Base-by-base conservation (phyloP, 2,797 vertebrate genomes). In the Gephyroberyx darwinii region DNA sequence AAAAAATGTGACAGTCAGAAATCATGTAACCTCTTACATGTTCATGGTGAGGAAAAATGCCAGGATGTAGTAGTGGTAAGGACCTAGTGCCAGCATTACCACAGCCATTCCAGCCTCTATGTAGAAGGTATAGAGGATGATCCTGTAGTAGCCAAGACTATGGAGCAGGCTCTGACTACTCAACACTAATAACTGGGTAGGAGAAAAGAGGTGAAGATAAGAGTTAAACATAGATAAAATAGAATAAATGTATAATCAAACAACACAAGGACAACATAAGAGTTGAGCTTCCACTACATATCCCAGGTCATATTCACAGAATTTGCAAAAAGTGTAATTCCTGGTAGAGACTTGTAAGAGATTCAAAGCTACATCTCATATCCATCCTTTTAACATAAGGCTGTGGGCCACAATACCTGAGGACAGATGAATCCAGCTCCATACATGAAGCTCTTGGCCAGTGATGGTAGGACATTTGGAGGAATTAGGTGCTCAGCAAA, bases 351-450 rank as follows among this genome's bases (percentile, higher is more conserved):
- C 9, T 41, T 41, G 39, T 10, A 41, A 10, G 12, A 41, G 39
- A 41, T 41, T 41, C 39, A 47, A 47, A n/a, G 17, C 17, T 1
- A 16, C 16, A 47, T 47, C 5, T 47, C 45, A 16, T 47, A 47
- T 4, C 17, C 5, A 52, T 52, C n/a, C 50, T 52, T 22, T 22
- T 19, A 22, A 52, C 22, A 8, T 52, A 17, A 37, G 54, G 6
- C n/a, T 39, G 1, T 60, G 56, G 3, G 55, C 17, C 12, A 22
- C 50, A 30, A 33, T 93, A 96, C 96, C 95, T 96, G 96, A 77
- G 96, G 96, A 80, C 95, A 97, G 81, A 97, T 96, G 89, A 97
- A 98, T 75, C 95, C 95, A 1, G 95, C 95, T 82, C 95, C 95
- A 0, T 96, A 98, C 94, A 97, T 95, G 77, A 97, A 0, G 62